phyloP scores from a whole-genome alignment of 2,797 vertebrate genomes.

The Sebastes nivosus region DNA sequence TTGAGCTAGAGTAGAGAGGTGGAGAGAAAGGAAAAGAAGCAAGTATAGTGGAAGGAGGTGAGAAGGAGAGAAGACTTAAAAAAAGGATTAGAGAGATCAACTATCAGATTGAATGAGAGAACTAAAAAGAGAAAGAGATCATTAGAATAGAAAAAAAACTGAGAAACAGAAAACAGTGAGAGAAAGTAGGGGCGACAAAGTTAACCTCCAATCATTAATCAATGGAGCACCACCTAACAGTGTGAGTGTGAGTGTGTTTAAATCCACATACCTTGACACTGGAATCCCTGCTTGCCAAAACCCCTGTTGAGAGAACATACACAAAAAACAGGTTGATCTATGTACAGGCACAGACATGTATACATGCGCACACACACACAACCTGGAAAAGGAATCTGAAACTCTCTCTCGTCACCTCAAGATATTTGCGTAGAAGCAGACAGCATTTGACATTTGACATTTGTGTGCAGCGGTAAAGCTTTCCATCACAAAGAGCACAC shows the following conservation, averaged over 20 bases:
- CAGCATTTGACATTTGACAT: not conserved
- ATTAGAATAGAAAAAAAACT: not conserved
- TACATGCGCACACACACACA: not conserved
- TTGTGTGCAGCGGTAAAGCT: not conserved
- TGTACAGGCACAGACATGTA: not conserved
- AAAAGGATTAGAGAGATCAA: not conserved
- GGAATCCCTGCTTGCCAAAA: constrained; percentile 97
- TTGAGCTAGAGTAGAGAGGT: not conserved
- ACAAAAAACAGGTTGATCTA: constrained; percentile 45
- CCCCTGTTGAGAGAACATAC: constrained; percentile 85
- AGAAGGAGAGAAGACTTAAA: not conserved
- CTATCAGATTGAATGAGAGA: not conserved
- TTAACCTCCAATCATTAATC: not conserved
- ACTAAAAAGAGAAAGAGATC: not conserved
- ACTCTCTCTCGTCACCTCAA: not conserved
- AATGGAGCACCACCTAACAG: not conserved
- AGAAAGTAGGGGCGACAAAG: not conserved
- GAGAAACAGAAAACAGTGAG: not conserved
- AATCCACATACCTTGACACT: constrained; percentile 93
- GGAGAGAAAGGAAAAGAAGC: not conserved
- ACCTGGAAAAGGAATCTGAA: constrained; percentile 1
- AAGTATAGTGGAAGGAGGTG: not conserved
- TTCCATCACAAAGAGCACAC: not conserved
- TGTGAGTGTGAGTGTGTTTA: not conserved
- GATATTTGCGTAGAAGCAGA: constrained; percentile 13